phyloP scores from a whole-genome alignment of 2,888 invertebrate genomes.

The Drosophila infuscata region DNA sequence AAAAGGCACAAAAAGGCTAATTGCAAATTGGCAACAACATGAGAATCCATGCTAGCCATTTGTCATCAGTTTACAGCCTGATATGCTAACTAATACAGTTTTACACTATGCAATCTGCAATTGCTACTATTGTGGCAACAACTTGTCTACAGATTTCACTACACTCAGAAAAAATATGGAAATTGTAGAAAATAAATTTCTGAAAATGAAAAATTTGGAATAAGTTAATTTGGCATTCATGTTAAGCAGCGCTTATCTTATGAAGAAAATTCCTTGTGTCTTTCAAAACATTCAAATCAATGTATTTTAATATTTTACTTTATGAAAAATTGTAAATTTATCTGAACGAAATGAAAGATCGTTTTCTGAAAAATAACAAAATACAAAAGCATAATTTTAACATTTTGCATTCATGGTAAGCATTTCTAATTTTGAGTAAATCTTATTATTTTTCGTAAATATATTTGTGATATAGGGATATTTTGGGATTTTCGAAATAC shows the following conservation, averaged over 20 bases:
- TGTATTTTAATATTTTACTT: too few species aligned
- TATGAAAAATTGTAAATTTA: neutral
- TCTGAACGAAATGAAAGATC: neutral
- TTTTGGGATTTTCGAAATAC: neutral
- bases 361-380: neutral
- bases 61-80: constrained; percentile 56
- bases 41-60: constrained; percentile 48
- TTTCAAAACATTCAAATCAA: too few species aligned
- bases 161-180: neutral
- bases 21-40: constrained; percentile 54
- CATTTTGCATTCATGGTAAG: neutral
- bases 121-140: constrained; percentile 28
- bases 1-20: constrained; percentile 28
- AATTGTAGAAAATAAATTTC: neutral
- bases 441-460: neutral
- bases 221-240: neutral
- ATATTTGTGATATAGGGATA: neutral
- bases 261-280: too few species aligned
- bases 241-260: neutral
- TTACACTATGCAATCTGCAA: constrained; percentile 23
- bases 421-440: neutral
- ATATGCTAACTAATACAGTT: constrained; percentile 53
- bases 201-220: neutral
- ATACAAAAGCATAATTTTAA: neutral
- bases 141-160: constrained; percentile 56